These are phyloP conservation scores for Rutilus rutilus DNA, from an alignment of 2,113 vertebrate genomes.

Conservation along the genomic window DNA sequence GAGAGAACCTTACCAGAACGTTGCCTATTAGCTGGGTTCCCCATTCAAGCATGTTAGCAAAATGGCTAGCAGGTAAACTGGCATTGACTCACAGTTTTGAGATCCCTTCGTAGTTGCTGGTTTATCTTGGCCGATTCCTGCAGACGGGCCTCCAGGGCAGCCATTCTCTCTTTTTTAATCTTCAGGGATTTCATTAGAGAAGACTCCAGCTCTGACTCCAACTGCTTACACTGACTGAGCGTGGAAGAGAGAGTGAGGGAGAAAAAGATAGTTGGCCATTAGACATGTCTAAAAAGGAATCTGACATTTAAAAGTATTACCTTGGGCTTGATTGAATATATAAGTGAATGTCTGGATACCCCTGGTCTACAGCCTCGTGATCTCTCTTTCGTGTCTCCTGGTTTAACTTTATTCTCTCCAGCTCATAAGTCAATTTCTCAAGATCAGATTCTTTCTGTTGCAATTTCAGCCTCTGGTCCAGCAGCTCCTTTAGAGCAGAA, in stretches of 20 bases:
- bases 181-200: conserved; percentile 94
- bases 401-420: conserved; percentile 96
- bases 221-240: conserved; percentile 83
- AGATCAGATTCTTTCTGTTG: conserved; percentile 97
- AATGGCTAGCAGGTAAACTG: not conserved
- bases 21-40: not conserved
- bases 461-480: conserved; percentile 92
- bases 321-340: conserved; percentile 2
- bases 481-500: conserved; percentile 83
- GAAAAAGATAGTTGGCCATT: not conserved
- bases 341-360: conserved; percentile 70
- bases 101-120: conserved; percentile 94
- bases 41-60: not conserved
- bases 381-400: conserved; percentile 91
- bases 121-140: conserved; percentile 98
- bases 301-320: not conserved
- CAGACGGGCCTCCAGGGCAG: conserved; percentile 92
- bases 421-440: conserved; percentile 93
- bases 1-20: too few species aligned
- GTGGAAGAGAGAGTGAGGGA: conserved; percentile 27
- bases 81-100: conserved; percentile 87
- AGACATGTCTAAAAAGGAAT: not conserved
- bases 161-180: conserved; percentile 99
- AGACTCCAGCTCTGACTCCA: conserved; percentile 95
- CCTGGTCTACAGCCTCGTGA: conserved; percentile 89